Base-by-base conservation (phyloP, 2,113 vertebrate species). In the Dicerorhinus sumatrensis region DNA sequence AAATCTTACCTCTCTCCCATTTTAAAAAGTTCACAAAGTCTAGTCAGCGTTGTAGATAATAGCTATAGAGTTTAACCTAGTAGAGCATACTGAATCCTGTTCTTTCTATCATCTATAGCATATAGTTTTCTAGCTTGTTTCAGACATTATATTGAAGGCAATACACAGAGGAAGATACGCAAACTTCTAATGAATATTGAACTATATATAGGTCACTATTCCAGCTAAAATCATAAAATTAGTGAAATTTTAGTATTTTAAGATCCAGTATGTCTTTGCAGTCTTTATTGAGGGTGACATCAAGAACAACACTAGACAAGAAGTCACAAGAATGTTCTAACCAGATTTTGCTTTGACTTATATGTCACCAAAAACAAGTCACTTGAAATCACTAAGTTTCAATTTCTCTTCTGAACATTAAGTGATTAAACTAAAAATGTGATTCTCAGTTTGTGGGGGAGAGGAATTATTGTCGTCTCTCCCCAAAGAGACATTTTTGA, bases 11-110 rank as follows among this genome's bases (percentile, higher is more conserved):
- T 89, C 39, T 39, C 0, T 90, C 27, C 36, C 76, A 65, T 86
- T 62, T 94, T 93, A 39, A 91, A 85, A 91, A 93, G 58, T 91
- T 93, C 4, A 25, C 62, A 17, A 93, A 79, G 17, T 77, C 2
- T 89, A 11, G 3, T 67, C 27, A 73, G 72, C 5, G 81, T 54
- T 92, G 3, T 48, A 8, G 81, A 13, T 46, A 94, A 39, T 11
- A 94, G 36, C 9, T 83, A 88, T 0, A 82, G 39, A 73, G 18
- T 85, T 87, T 81, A 95, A 77, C 6, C 8, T 91, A 69, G 25
- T 69, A 91, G 80, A 58, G 51, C 0, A 48, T 51, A 89, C 16
- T 58, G 46, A 69, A 70, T 73, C 17, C 2, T 29, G 29, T 36
- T 87, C 54, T 63, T 72, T 89, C 51, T 89, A 18, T 39, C 42